Base-by-base conservation (phyloP, 2,797 vertebrate genomes). In the Syngnathus rostellatus region DNA sequence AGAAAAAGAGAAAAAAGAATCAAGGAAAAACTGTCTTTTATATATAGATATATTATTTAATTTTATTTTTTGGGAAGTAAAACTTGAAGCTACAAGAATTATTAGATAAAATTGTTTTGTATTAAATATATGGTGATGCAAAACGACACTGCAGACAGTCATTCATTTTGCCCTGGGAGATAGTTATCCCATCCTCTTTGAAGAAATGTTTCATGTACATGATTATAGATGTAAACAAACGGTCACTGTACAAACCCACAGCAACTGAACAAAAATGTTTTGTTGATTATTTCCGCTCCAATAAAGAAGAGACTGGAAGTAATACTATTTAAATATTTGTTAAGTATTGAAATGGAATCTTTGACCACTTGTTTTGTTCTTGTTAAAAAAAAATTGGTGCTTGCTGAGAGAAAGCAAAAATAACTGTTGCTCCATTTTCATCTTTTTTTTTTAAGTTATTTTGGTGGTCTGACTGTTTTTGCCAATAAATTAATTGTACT, bases 401-500 rank as follows among this genome's bases (percentile, higher is more conserved):
- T 91, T 90, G 89, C 87, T 89, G 87, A 89, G 88, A 88, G 81
- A 85, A 88, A 81, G 86, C 87, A 88, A 86, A 88, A 88, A 87
- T 83, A 90, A 88, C 85, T 88, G 82, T 89, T 88, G 86, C 87
- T 91, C 84, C 84, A 86, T 88, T 90, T 91, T 90, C 80, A 84
- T 82, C 82, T 82, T 51, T 10, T 50, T 46, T 82, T 88, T 89
- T 87, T 89, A 89, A 90, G 81, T 78, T 88, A 88, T 89, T 91
- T 90, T 69, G 79, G 88, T 91, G 68, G 85, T 91, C 86, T 90
- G 88, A 81, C 55, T 63, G 83, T 76, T 79, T 75, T 7, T 89
- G 90, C 89, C 91, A 92, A 87, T 93, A 90, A 91, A 91, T 93
- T 93, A 91, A 92, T 91, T 93, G 92, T 93, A 90, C 86, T 91